Conservation (phyloP, 2,113 vertebrate species). For the Aix galericulata region DNA sequence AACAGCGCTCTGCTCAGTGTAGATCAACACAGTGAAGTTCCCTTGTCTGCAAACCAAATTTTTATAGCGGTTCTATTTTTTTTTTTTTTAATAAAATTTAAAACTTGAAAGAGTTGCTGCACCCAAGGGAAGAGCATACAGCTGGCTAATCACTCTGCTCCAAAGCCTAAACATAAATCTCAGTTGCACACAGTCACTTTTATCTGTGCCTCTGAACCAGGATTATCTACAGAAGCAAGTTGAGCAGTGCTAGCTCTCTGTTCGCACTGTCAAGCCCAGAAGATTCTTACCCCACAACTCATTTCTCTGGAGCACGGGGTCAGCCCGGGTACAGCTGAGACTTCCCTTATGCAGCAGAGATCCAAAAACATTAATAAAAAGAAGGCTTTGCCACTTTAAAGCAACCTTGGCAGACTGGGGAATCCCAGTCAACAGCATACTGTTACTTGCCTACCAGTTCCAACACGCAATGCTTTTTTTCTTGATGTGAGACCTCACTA, state of each 20-base stretch:
- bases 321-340: not conserved
- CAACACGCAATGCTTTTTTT: not conserved
- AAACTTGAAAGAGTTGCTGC: not conserved
- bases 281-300: constrained; percentile 9
- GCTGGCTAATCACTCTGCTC: not conserved
- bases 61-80: not conserved
- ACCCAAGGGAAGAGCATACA: not conserved
- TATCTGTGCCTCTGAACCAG: not conserved
- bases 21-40: not conserved
- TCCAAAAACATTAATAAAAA: not conserved
- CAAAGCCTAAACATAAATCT: not conserved
- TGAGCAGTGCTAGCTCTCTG: not conserved
- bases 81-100: not conserved
- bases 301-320: not conserved
- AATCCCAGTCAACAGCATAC: not conserved
- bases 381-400: not conserved
- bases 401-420: not conserved
- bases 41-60: not conserved
- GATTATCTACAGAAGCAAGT: not conserved
- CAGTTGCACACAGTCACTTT: not conserved
- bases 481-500: not conserved
- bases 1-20: rapidly evolving
- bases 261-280: not conserved
- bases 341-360: not conserved
- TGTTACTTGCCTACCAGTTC: not conserved